phyloP scores from a whole-genome alignment of 1,140 invertebrate genomes.

The Tribolium castaneum region DNA sequence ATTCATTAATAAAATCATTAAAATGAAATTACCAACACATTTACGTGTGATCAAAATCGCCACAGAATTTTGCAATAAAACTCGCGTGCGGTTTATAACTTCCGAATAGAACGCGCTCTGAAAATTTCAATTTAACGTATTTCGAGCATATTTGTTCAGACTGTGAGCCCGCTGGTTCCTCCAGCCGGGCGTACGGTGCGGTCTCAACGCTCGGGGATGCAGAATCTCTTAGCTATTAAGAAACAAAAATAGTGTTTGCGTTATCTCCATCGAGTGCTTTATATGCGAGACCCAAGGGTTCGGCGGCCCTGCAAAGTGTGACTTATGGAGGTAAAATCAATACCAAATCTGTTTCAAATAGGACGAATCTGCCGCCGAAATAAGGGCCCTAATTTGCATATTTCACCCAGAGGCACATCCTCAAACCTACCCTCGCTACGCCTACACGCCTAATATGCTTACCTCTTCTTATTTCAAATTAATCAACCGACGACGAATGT shows the following conservation, averaged over 20 bases:
- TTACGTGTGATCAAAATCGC: conserved; percentile 19
- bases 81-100: conserved; percentile 31
- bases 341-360: conserved; percentile 42
- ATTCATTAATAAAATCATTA: conserved; percentile 34
- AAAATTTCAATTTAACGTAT: conserved; percentile 44
- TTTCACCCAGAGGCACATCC: conserved; percentile 10
- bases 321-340: conserved; percentile 44
- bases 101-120: conserved; percentile 32
- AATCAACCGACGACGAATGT: conserved; percentile 18
- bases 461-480: conserved; percentile 24
- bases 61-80: conserved; percentile 28
- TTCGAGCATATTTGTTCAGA: conserved; percentile 11
- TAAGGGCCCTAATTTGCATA: conserved; percentile 29
- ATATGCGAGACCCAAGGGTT: conserved; percentile 42
- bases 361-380: conserved; percentile 28
- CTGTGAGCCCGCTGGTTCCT: conserved; percentile 8
- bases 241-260: conserved; percentile 50
- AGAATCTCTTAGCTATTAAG: conserved; percentile 47
- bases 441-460: conserved; percentile 4
- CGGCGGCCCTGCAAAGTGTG: conserved; percentile 36
- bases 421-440: not conserved
- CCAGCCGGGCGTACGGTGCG: not conserved
- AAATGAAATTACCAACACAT: conserved; percentile 24
- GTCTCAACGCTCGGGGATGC: conserved; percentile 39
- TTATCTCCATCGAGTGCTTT: conserved; percentile 46